These are phyloP conservation scores for Pseudolycoriella hygida DNA, from an alignment of 2,888 invertebrate genomes.

Conservation along the genomic window DNA sequence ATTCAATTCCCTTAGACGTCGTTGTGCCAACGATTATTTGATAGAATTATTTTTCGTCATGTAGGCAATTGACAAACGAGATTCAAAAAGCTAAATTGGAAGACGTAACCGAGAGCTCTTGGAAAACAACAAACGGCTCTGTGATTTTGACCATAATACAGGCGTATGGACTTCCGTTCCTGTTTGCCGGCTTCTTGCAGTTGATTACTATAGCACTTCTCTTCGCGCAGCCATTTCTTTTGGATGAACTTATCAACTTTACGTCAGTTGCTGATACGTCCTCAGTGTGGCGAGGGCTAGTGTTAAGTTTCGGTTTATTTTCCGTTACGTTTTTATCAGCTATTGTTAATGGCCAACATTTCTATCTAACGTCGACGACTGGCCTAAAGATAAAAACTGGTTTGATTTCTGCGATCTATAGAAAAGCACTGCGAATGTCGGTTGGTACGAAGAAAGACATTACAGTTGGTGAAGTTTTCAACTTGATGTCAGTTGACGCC, in stretches of 20 bases:
- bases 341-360: conserved; percentile 33
- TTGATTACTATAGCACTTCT: neutral
- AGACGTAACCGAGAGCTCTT: no score
- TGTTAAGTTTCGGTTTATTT: conserved; percentile 32
- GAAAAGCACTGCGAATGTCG: conserved; percentile 21
- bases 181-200: neutral
- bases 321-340: conserved; percentile 29
- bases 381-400: conserved; percentile 34
- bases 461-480: conserved; percentile 21
- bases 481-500: conserved; percentile 21
- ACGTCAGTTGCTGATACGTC: conserved; percentile 7
- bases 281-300: conserved; percentile 32
- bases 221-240: neutral
- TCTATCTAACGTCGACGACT: conserved; percentile 30
- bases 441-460: conserved; percentile 14
- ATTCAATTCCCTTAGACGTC: no score
- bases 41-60: no score
- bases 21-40: no score
- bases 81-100: no score
- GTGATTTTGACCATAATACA: conserved; percentile 6
- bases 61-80: no score
- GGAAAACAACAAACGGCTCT: conserved; percentile 3
- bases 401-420: conserved; percentile 31
- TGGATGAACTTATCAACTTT: neutral
- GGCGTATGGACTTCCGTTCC: neutral